Percentiles rank a stretch among this genome's conserved stretches.
Evolutionary conservation across 2,888 invertebrate genomes (phyloP).

Genomic region (Amiota minor): DNA sequence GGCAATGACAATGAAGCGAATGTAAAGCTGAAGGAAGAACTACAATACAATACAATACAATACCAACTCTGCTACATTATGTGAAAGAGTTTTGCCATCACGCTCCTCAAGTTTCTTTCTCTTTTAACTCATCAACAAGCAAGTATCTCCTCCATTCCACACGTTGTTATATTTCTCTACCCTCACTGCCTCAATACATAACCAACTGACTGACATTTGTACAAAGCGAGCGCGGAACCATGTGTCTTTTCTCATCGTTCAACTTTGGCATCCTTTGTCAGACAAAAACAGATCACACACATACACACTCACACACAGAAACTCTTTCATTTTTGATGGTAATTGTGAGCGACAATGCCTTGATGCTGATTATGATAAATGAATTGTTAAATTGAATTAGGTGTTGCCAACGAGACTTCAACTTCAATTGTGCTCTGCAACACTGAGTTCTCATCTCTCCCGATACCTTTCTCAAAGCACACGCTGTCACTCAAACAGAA

Average conservation of each 20-base stretch:
- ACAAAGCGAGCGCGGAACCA: not conserved
- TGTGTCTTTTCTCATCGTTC: conserved; percentile 23
- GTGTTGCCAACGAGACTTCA: conserved; percentile 63
- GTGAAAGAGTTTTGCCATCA: too few species aligned
- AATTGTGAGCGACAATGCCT: conserved; percentile 67
- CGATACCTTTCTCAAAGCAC: not conserved
- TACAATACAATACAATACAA: too few species aligned
- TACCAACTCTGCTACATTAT: too few species aligned
- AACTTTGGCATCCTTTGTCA: not conserved
- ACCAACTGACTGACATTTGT: not conserved
- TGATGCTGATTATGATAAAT: conserved; percentile 69
- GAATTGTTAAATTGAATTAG: conserved; percentile 69
- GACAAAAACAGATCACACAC: not conserved
- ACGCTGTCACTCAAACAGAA: conserved; percentile 18
- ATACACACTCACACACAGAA: not conserved
- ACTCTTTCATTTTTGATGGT: conserved; percentile 52
- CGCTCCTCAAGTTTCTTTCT: not conserved
- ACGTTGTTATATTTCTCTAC: not conserved
- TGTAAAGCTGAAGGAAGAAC: not conserved
- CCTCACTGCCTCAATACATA: not conserved
- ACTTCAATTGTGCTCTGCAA: conserved; percentile 54
- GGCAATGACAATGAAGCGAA: conserved; percentile 14
- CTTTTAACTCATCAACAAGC: not conserved
- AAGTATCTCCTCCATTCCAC: not conserved
- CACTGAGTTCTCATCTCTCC: conserved; percentile 36